Conservation (phyloP, 2,113 vertebrate species). For the Thunnus thynnus region DNA sequence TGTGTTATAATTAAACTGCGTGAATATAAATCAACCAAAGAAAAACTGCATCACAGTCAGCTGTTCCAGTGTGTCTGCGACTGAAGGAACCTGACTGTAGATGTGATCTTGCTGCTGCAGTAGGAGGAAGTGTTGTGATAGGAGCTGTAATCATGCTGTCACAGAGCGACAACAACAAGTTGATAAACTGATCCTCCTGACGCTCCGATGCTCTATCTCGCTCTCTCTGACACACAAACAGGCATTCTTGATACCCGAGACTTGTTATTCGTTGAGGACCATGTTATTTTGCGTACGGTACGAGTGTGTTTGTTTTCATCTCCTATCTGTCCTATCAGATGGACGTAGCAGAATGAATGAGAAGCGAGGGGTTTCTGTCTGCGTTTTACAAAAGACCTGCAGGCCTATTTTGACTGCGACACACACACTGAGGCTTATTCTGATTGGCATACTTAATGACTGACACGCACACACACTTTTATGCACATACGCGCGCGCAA, state of each 20-base stretch:
- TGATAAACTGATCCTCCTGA: constrained; percentile 55
- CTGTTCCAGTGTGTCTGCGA: not conserved
- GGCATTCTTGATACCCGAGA: constrained; percentile 30
- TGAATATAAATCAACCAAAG: not conserved
- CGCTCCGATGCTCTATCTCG: not conserved
- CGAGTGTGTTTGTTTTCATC: constrained; percentile 40
- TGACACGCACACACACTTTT: not conserved
- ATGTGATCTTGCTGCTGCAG: constrained; percentile 27
- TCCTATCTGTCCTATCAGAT: constrained; percentile 65
- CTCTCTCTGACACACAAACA: constrained; percentile 24
- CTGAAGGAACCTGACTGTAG: constrained; percentile 2
- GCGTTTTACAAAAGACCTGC: constrained; percentile 76
- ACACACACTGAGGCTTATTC: constrained; percentile 23
- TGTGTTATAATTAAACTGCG: constrained; percentile 5
- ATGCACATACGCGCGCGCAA: too few relatives aligned
- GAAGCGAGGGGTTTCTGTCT: constrained; percentile 72
- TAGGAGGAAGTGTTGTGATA: constrained; percentile 52
- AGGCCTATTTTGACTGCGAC: constrained; percentile 71
- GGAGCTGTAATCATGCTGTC: constrained; percentile 21
- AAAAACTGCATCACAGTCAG: not conserved
- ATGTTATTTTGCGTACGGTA: constrained; percentile 10
- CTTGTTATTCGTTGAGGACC: constrained; percentile 13
- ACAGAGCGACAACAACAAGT: constrained; percentile 33
- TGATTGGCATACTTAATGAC: constrained; percentile 27
- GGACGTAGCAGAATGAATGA: constrained; percentile 42